Percentiles rank a stretch among this genome's conserved stretches.
Conservation (phyloP, 2,113 vertebrate genomes). For the Equus przewalskii region DNA sequence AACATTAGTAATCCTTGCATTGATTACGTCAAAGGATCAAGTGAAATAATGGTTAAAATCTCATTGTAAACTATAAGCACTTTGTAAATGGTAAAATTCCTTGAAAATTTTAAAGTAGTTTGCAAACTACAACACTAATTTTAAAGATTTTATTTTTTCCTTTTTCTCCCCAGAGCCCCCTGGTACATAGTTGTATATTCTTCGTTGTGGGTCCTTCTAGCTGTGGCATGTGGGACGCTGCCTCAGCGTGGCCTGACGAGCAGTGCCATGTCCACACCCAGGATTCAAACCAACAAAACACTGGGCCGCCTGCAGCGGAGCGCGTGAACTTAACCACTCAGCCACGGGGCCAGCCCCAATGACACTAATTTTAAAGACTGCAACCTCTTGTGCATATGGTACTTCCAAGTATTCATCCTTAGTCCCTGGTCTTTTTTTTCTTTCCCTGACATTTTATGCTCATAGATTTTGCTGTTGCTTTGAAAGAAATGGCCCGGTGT, state of each 20-base stretch:
- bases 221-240: too few relatives aligned
- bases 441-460: background rate
- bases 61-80: slow-evolving; percentile 12
- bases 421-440: background rate
- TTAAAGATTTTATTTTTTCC: background rate
- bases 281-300: too few relatives aligned
- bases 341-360: too few relatives aligned
- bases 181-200: too few relatives aligned
- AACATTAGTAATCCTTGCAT: slow-evolving; percentile 20
- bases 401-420: slow-evolving; percentile 14
- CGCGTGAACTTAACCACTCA: too few relatives aligned
- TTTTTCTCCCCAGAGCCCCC: too few relatives aligned
- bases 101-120: slow-evolving; percentile 31
- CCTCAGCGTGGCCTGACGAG: too few relatives aligned
- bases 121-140: slow-evolving; percentile 31
- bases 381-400: background rate
- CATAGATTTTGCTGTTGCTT: slow-evolving; percentile 43
- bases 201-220: too few relatives aligned
- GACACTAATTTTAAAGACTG: background rate
- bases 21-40: slow-evolving; percentile 28
- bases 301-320: too few relatives aligned
- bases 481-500: background rate
- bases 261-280: too few relatives aligned
- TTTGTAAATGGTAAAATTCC: slow-evolving; percentile 37
- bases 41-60: slow-evolving; percentile 33